A percentile compares a stretch with the other conserved stretches of the same genome.
Conservation (phyloP, 2,113 vertebrate species). For the Sinocyclocheilus anshuiensis region DNA sequence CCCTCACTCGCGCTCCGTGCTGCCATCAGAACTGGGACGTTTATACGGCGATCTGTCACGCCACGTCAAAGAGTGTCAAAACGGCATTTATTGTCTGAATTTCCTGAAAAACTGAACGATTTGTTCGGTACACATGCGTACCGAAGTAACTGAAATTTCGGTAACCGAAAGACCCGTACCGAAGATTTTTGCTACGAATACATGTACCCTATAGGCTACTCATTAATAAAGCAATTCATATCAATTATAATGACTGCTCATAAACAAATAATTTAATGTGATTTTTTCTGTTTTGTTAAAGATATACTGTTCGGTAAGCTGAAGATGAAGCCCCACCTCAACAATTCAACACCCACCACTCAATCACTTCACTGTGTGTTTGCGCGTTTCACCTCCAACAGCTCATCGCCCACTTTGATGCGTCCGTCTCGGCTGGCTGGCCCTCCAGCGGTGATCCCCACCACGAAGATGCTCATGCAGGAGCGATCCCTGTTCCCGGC, state of each 20-base stretch:
- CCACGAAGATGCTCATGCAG: conserved; percentile 92
- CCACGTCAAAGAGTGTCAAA: too few relatives aligned
- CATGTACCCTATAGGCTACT: too few relatives aligned
- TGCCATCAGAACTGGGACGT: too few relatives aligned
- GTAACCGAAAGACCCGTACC: too few relatives aligned
- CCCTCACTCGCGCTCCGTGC: too few relatives aligned
- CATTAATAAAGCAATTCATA: too few relatives aligned
- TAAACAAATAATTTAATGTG: not conserved
- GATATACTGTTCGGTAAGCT: not conserved
- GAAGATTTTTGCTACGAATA: too few relatives aligned
- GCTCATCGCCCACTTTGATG: conserved; percentile 87
- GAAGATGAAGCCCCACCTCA: not conserved
- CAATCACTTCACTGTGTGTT: not conserved
- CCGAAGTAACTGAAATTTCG: too few relatives aligned
- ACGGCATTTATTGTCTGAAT: too few relatives aligned
- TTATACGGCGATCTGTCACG: too few relatives aligned
- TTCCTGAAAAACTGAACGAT: too few relatives aligned
- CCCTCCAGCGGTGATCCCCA: conserved; percentile 88
- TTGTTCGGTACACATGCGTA: too few relatives aligned
- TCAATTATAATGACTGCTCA: not conserved
- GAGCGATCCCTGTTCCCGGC: conserved; percentile 93
- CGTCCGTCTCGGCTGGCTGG: conserved; percentile 83
- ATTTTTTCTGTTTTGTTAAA: not conserved
- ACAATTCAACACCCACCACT: not conserved
- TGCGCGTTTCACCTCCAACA: conserved; percentile 84